Evolutionary conservation across 2,797 vertebrate genomes (phyloP).

Genomic region (Galagoides demidoff): DNA sequence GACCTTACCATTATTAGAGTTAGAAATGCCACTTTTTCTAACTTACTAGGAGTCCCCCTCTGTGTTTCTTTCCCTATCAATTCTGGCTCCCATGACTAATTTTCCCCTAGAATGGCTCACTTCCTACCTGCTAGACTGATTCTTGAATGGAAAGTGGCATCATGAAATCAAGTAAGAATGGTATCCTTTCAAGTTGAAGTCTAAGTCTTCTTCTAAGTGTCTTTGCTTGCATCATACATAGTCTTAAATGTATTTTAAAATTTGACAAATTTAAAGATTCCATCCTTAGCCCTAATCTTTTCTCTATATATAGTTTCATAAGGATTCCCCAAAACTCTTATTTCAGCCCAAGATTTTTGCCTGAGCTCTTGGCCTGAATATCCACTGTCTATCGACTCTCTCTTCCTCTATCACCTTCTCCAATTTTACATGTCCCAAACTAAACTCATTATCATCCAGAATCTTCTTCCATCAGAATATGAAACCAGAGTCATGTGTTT

Average conservation of each 20-base stretch:
- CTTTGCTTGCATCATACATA: not conserved
- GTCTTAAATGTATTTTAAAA: constrained; percentile 26
- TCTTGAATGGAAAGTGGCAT: not conserved
- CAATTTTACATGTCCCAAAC: not conserved
- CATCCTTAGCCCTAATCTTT: not conserved
- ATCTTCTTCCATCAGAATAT: constrained; percentile 23
- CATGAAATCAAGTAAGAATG: not conserved
- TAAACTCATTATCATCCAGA: constrained; percentile 25
- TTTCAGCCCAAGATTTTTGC: not conserved
- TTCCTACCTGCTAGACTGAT: not conserved
- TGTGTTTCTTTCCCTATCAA: not conserved
- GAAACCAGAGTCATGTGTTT: constrained; percentile 22
- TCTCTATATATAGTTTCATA: not conserved
- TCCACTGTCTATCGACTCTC: not conserved
- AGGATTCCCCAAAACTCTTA: not conserved
- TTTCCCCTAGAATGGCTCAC: not conserved
- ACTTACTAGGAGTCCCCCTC: not conserved
- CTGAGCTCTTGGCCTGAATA: not conserved
- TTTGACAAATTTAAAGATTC: not conserved
- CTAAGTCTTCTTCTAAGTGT: constrained; percentile 34
- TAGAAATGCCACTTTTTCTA: not conserved
- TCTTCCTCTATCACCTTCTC: not conserved
- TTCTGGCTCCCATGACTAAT: not conserved
- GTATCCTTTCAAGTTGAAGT: not conserved
- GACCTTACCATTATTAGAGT: not conserved